Evolutionary conservation across 2,888 invertebrate genomes (phyloP), one percentile per base, ranked within the genome.

Genomic region (Augiades crinisus): DNA sequence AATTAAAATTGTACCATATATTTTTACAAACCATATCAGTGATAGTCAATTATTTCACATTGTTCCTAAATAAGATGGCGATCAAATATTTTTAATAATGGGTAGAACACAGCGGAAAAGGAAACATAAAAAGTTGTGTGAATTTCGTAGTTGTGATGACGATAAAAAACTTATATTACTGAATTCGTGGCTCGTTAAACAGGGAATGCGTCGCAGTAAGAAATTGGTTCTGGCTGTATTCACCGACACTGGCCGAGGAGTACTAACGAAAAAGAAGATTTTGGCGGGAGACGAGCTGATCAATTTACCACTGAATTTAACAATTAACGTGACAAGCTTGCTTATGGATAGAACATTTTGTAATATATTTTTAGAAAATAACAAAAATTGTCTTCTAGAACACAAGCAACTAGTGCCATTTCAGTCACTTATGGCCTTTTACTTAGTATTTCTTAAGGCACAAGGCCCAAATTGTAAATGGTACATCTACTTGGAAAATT

Each of bases 391-490:
- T 90, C 60, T 86, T 67, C 7, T 70, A 61, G 61, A 77, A 59
- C 69, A 75, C 75, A 71, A 77, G 60, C 58, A 72, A 64, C 72
- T 75, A 33, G 72, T 93, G 53, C 82, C 91, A 52, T 93, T 95
- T 61, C 96, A 96, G 65, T 92, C 94, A 56, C 78, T 95, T 16
- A 78, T 98, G 60, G 92, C 95, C 3, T 82, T 94, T 55, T 98
- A 95, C 82, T 75, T 98, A 24, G 74, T 93, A 33, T 92, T 92
- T 72, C 93, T 96, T 71, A 92, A 85, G 62, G 91, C 93, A 64
- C 87, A 92, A 65, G 82, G 78, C 27, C 62, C 66, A 5, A 60
- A 80, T 14, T 93, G 94, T 0, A 75, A 78, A 46, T 94, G 94
- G 92, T 75, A 80, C 64, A 74, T 90, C 40, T 97, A 96, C 68